Evolutionary conservation across 2,113 vertebrate species (phyloP), one percentile per base, ranked within the genome.

Genomic region (Macquaria ambigua): DNA sequence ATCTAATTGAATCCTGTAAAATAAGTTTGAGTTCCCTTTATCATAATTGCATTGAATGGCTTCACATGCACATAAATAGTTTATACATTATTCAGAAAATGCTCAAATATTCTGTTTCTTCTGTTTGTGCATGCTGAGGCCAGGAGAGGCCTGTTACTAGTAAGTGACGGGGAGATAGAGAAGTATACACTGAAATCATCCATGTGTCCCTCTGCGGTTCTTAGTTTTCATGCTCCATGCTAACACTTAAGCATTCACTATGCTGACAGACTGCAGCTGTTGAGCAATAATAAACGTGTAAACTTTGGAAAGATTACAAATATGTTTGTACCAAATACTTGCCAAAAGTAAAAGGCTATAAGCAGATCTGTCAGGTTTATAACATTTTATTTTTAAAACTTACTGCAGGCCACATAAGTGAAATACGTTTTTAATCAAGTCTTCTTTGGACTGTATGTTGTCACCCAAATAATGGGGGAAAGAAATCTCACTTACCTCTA

Each of bases 1-100:
- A 72, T 81, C 21, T 14, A 83, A 77, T 64, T 77, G 75, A 86
- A 72, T 86, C 73, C 50, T 74, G 31, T 83, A 55, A 67, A 77
- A 81, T 28, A 53, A 6, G 7, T 74, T 41, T 85, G 16, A 34
- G 28, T 84, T 72, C 12, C 55, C 16, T 59, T 86, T 39, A 39
- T 59, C 74, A 64, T 80, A 9, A 43, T 6, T 50, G n/a, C 59
- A 39, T 10, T 23, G 10, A 72, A 50, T 20, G 16, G 56, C 55
- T 77, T 67, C 55, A 82, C 46, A 11, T 64, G 70, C 58, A 84
- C 79, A 79, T 50, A 0, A 63, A 56, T 58, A 68, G 59, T 82
- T 74, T 53, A 48, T 31, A 37, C 16, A 28, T 52, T 28, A 66
- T 67, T 62, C 20, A n/a, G 68, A 58, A 11, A 31, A 56, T 14